phyloP scores from a whole-genome alignment of 2,113 vertebrate species.

The Siniperca knerii region DNA sequence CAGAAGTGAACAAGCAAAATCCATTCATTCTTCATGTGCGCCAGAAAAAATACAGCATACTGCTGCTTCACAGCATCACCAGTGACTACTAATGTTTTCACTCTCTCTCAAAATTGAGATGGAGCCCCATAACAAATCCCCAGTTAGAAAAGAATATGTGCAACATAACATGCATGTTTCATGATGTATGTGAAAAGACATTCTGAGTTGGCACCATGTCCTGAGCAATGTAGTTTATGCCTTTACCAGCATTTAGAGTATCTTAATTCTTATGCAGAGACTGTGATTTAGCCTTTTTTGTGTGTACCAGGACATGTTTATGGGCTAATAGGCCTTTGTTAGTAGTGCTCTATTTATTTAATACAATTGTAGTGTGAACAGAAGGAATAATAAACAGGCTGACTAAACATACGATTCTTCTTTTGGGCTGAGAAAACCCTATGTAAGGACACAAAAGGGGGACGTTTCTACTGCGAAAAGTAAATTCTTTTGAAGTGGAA shows the following conservation, averaged over 20 bases:
- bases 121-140: slow-evolving; percentile 38
- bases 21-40: not conserved
- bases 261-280: slow-evolving; percentile 75
- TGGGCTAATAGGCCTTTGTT: slow-evolving; percentile 84
- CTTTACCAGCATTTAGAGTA: slow-evolving; percentile 61
- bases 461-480: slow-evolving; percentile 94
- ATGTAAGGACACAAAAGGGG: slow-evolving; percentile 93
- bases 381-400: slow-evolving; percentile 94
- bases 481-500: slow-evolving; percentile 99
- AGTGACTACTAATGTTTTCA: slow-evolving; percentile 37
- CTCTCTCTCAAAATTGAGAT: slow-evolving; percentile 42
- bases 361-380: slow-evolving; percentile 90
- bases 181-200: slow-evolving; percentile 52
- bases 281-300: slow-evolving; percentile 78
- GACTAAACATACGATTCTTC: slow-evolving; percentile 90
- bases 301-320: slow-evolving; percentile 84
- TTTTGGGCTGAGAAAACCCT: slow-evolving; percentile 89
- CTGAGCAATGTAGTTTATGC: slow-evolving; percentile 44
- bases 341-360: slow-evolving; percentile 88
- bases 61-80: slow-evolving; percentile 40
- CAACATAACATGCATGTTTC: slow-evolving; percentile 63
- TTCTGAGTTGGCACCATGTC: slow-evolving; percentile 46
- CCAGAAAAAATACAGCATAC: not conserved
- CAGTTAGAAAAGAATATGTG: slow-evolving; percentile 48
- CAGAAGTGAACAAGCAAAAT: slow-evolving; percentile 6